Evolutionary conservation across 2,888 invertebrate genomes (phyloP).

Genomic region (Phengaris arion): DNA sequence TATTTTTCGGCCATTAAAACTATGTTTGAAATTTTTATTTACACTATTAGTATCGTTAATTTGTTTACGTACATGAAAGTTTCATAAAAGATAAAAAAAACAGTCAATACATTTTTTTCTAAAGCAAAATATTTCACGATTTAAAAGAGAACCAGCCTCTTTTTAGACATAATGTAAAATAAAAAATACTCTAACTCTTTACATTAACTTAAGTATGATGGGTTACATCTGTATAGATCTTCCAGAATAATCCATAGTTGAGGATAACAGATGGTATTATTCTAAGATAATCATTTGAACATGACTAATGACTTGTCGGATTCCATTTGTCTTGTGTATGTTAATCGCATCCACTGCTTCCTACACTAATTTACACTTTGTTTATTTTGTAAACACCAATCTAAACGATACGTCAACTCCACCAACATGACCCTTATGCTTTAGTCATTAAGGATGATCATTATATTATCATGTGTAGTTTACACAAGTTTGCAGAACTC

Average conservation of each 20-base stretch:
- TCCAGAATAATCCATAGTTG: conserved; percentile 38
- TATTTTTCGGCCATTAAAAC: background rate
- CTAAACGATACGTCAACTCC: conserved; percentile 42
- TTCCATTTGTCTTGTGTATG: conserved; percentile 58
- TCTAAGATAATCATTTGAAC: conserved; percentile 71
- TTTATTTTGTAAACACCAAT: conserved; percentile 60
- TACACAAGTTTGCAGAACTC: conserved; percentile 41
- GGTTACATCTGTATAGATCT: conserved; percentile 24
- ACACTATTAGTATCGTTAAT: too few species aligned
- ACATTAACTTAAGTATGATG: background rate
- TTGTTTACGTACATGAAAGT: too few species aligned
- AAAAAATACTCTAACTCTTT: too few species aligned
- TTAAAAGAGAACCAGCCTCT: too few species aligned
- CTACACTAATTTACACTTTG: conserved; percentile 70
- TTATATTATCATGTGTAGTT: conserved; percentile 19
- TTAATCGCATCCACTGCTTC: conserved; percentile 70
- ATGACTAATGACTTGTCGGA: conserved; percentile 71
- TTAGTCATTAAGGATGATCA: conserved; percentile 10
- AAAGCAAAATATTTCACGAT: too few species aligned
- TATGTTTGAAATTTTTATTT: too few species aligned
- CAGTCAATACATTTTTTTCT: too few species aligned
- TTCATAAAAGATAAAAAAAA: too few species aligned
- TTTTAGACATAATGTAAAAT: too few species aligned
- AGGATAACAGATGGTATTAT: conserved; percentile 68
- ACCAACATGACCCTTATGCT: conserved; percentile 34